Evolutionary conservation across 2,797 vertebrate species (phyloP), one percentile per base, ranked within the genome.

Genomic region (Pipistrellus pipistrellus): DNA sequence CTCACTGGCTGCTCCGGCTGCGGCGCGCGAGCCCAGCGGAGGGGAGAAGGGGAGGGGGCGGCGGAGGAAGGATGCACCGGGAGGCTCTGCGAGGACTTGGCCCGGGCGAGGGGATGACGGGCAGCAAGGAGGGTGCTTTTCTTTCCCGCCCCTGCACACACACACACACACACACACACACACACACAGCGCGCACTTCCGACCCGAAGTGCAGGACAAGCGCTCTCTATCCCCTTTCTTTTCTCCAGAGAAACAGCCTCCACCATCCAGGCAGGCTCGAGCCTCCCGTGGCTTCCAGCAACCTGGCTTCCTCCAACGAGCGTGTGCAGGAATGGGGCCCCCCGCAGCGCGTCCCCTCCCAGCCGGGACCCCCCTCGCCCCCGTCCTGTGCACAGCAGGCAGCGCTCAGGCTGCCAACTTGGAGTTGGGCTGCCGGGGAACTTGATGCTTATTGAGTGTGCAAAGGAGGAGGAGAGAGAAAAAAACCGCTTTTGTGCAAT

Each of bases 201-300:
- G 96, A 98, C 96, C 97, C 97, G 96, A 98, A 98, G 97, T 97
- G 95, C 97, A 92, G 97, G 95, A 97, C 96, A 87, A 92, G 97
- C 96, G 97, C 94, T 96, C 96, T 93, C 97, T 97, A 93, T 97
- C 95, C 95, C 96, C 95, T 96, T 96, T 96, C 96, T 96, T 96
- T 95, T 98, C 97, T 98, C 97, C 96, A 96, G 97, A 96, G 98
- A 98, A 98, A 97, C 97, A 97, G 96, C 97, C 96, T 97, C 96
- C 95, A 97, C 96, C 94, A 97, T 92, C 78, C 85, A 59, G 77
- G 85, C 92, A 85, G 41, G 75, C 96, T 95, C 51, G 86, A 89
- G 92, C 95, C 91, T 97, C 91, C 96, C 59, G 92, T 89, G 59
- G 97, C 96, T 97, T 96, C 96, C 96, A 97, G 97, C 97, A 96